phyloP scores from a whole-genome alignment of 2,797 vertebrate species.

The Limnodromus scolopaceus region DNA sequence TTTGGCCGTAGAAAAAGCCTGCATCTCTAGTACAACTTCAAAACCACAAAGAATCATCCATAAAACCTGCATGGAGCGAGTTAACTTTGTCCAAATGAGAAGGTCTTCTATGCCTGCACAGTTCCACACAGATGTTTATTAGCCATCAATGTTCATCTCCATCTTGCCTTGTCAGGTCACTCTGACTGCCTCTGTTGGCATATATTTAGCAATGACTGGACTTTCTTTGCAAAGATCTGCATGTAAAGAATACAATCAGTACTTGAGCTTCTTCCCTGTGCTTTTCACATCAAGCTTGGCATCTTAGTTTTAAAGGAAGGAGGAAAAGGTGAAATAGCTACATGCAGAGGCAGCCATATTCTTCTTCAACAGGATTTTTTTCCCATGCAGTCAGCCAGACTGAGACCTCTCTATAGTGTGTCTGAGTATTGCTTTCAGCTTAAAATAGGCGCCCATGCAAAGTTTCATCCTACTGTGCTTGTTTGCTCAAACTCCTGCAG shows the following conservation, averaged over 20 bases:
- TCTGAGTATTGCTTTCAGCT: conserved; percentile 80
- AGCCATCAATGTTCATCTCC: conserved; percentile 84
- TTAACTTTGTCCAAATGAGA: conserved; percentile 84
- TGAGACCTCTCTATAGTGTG: conserved; percentile 77
- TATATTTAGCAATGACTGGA: conserved; percentile 90
- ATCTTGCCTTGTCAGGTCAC: conserved; percentile 84
- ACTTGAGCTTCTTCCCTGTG: conserved; percentile 83
- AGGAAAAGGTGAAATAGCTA: conserved; percentile 80
- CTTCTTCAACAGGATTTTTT: conserved; percentile 79
- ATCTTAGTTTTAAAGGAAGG: conserved; percentile 81
- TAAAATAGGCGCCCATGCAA: conserved; percentile 78
- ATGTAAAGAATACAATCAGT: conserved; percentile 90
- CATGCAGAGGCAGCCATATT: conserved; percentile 87
- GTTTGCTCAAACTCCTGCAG: conserved; percentile 77
- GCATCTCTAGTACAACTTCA: conserved; percentile 82
- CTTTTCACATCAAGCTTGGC: conserved; percentile 79
- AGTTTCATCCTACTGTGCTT: conserved; percentile 76
- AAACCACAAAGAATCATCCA: conserved; percentile 79
- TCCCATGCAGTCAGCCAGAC: conserved; percentile 83
- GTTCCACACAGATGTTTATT: conserved; percentile 84
- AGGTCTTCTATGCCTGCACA: conserved; percentile 81
- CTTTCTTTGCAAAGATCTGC: conserved; percentile 90
- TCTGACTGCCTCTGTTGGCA: conserved; percentile 88
- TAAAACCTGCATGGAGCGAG: conserved; percentile 82
- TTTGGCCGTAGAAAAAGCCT: conserved; percentile 85